Base-by-base conservation (phyloP, 2,113 vertebrate genomes). In the Piprites chloris region DNA sequence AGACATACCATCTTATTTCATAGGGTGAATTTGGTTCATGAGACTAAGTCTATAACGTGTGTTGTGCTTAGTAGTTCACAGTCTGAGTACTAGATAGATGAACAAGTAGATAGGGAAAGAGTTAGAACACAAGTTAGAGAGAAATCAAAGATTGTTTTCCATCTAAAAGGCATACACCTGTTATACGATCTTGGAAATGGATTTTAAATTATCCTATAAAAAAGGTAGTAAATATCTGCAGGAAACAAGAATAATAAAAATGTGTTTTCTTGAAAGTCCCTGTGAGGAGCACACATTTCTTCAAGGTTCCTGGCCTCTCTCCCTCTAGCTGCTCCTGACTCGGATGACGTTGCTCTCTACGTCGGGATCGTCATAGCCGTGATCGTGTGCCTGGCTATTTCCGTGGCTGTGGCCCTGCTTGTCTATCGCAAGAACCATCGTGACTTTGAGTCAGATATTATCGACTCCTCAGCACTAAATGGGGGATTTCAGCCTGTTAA, bases 401-500 rank as follows among this genome's bases (percentile, higher is more conserved):
- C 98, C 0, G 98, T 99, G 86, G 98, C 97, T 1, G 98, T 99
- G 97, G 99, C 99, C 4, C 98, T 99, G 16, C 99, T 99, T 27
- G 98, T 99, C 42, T 99, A 99, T 80, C 99, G 99, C 87, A 99
- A 99, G 97, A 99, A 99, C 32, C 99, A 99, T 86, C 98, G 98
- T 2, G 99, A 99, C 97, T 99, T 99, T 52, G 99, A 99, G 92
- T 99, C 99, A 0, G 99, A 99, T 84, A 99, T 99, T 73, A 99
- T 99, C 19, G 99, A 99, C 97, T 99, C 99, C 33, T 99, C 99
- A 0, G 99, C 99, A 0, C 98, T 99, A 5, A 99, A 99, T 3
- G 99, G 99, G 32, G 99, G 99, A 61, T 99, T 99, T 93, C 99
- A 99, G 96, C 98, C 99, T 9, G 99, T 99, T 74, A 99, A 98